These are phyloP conservation scores for Pseudochromis fuscus DNA, from an alignment of 2,797 vertebrate species.

Conservation along the genomic window DNA sequence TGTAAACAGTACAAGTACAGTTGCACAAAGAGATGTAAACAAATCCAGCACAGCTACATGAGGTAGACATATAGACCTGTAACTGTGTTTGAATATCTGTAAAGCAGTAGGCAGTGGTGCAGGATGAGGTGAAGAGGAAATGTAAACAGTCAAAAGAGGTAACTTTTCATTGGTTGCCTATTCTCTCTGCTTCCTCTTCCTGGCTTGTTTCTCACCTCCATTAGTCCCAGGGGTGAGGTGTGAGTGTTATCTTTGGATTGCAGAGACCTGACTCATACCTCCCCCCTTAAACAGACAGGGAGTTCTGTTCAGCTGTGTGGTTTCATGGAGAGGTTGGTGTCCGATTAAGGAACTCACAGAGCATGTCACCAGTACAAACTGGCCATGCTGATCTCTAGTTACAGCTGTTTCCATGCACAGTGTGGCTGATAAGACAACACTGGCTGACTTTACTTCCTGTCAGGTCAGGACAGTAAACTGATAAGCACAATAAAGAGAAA, in stretches of 20 bases:
- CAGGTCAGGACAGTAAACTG: constrained; percentile 20
- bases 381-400: constrained; percentile 27
- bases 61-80: not conserved
- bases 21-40: too few relatives aligned
- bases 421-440: constrained; percentile 51
- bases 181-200: constrained; percentile 77
- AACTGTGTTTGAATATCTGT: constrained; percentile 20
- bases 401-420: too few relatives aligned
- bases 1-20: too few relatives aligned
- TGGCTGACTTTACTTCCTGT: not conserved
- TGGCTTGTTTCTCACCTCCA: constrained; percentile 60
- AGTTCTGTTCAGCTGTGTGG: constrained; percentile 47
- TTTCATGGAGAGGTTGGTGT: constrained; percentile 36
- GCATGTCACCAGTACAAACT: constrained; percentile 35
- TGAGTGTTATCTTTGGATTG: constrained; percentile 75
- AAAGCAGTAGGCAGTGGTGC: constrained; percentile 10
- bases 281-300: constrained; percentile 64
- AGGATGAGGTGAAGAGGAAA: constrained; percentile 61
- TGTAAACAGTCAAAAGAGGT: constrained; percentile 52
- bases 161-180: constrained; percentile 36
- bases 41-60: not conserved
- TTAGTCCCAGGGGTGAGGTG: constrained; percentile 55
- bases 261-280: constrained; percentile 59
- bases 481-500: too few relatives aligned
- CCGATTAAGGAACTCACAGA: constrained; percentile 59